Base-by-base conservation (phyloP, 2,888 invertebrate species). In the Lottia gigantea region DNA sequence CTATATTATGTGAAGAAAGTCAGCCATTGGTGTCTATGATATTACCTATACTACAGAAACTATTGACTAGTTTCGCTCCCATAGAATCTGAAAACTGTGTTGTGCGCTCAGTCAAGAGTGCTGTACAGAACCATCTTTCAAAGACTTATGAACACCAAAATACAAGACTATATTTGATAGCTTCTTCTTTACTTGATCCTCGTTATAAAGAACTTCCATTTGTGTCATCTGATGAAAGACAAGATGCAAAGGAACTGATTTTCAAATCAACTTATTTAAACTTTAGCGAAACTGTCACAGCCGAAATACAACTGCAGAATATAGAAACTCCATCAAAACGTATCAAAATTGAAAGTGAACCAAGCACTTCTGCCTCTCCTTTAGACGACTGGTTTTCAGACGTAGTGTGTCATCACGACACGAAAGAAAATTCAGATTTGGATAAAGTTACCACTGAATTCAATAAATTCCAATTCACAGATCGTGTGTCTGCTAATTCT, bases 351-450 rank as follows among this genome's bases (percentile, higher is more conserved):
- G 55, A 55, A 55, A 55, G 23, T 23, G 55, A 55, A 55, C 55
- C 55, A 19, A 55, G 19, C 11, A 55, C 55, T 55, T 23, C 55
- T 23, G 23, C 55, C 23, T 23, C 55, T 12, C 19, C 55, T 55
- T 55, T 55, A 55, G 55, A 55, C 19, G 55, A 19, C 14, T 55
- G 55, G 55, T 55, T 55, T 55, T 55, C 55, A 55, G 55, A 55
- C 19, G 55, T 55, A 23, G 55, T 55, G 11, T 55, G 55, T 55
- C 55, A 55, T 23, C 55, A 55, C 12, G 55, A 23, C 12, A 19
- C 19, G 14, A 55, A 55, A 55, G 55, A 55, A 55, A 19, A 55
- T 23, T 23, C 55, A 55, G 55, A 55, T 23, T 23, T 55, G 11
- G 55, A 55, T 23, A 19, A 23, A 19, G 15, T 55, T 23, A 55